Base-by-base conservation (phyloP, 1,140 invertebrate species). In the Hermetia illucens region DNA sequence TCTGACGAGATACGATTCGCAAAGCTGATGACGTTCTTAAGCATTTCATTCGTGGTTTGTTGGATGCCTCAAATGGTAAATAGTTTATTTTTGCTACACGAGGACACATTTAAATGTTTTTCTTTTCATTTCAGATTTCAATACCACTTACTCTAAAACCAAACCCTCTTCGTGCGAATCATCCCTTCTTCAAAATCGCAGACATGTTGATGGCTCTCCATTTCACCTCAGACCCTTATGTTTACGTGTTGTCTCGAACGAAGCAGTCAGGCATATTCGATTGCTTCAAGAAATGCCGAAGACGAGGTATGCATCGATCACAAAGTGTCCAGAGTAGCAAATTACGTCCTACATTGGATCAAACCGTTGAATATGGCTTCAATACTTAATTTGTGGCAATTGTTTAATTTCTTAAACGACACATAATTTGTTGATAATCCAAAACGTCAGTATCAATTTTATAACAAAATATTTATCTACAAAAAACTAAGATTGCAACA, bases 51-150 rank as follows among this genome's bases (percentile, higher is more conserved):
- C 49, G 77, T 88, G 33, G 63, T 82, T 2, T 88, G 82, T 51
- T 89, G 84, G 84, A 71, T 85, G 63, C 84, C 85, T 3, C 82
- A 88, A 60, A 77, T 88, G 79, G 84, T 87, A 54, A 70, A 66
- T 57, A 15, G 21, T 38, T 40, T 35, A 6, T 18, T 44, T 16
- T 20, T 34, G 37, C 30, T 31, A 24, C 29, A 31, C n/a, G 2
- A 5, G 12, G 4, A 10, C 13, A n/a, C 24, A 36, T 8, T 13
- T 21, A n/a, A 4, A 40, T 18, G 21, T 21, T 41, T 10, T n/a
- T 32, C 38, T 35, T 17, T 40, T 36, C 43, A 43, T 56, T 58
- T 4, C 49, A 83, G 80, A 69, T 81, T 27, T 71, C 75, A n/a
- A 79, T 82, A 34, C 72, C 76, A 4, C 45, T 81, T 48, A 72